Evolutionary conservation across 2,797 vertebrate species (phyloP).

Genomic region (Peromyscus attwateri): DNA sequence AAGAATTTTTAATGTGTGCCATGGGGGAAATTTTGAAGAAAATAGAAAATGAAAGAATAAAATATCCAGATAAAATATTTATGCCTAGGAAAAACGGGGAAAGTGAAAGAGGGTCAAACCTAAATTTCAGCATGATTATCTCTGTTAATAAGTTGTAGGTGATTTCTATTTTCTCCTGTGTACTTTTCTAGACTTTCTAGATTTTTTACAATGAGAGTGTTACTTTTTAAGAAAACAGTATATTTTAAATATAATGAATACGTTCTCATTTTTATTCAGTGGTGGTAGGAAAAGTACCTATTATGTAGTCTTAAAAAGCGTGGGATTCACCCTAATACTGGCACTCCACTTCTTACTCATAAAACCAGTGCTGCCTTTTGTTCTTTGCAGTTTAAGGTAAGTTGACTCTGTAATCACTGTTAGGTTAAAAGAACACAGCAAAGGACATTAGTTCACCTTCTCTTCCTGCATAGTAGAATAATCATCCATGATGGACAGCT

Average conservation of each 20-base stretch:
- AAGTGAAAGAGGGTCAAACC: constrained; percentile 22
- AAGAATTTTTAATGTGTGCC: constrained; percentile 11
- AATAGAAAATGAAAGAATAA: background rate
- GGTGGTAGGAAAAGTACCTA: background rate
- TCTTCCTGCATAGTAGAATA: background rate
- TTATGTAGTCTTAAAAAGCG: background rate
- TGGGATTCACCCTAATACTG: background rate
- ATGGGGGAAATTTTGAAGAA: constrained; percentile 40
- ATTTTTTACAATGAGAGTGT: constrained; percentile 66
- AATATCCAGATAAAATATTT: background rate
- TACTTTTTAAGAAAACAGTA: constrained; percentile 58
- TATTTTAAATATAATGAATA: background rate
- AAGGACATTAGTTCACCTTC: background rate
- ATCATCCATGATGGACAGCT: background rate
- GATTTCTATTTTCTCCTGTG: constrained; percentile 65
- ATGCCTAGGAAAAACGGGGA: background rate
- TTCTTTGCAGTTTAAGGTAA: constrained; percentile 35
- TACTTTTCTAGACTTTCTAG: constrained; percentile 69
- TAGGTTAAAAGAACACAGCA: constrained; percentile 31
- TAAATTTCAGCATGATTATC: constrained; percentile 3
- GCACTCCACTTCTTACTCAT: background rate
- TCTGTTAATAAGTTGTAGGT: background rate
- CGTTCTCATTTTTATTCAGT: constrained; percentile 27
- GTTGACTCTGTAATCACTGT: background rate
- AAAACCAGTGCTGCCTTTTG: background rate